Evolutionary conservation across 2,797 vertebrate genomes (phyloP).

Genomic region (Perodicticus potto): DNA sequence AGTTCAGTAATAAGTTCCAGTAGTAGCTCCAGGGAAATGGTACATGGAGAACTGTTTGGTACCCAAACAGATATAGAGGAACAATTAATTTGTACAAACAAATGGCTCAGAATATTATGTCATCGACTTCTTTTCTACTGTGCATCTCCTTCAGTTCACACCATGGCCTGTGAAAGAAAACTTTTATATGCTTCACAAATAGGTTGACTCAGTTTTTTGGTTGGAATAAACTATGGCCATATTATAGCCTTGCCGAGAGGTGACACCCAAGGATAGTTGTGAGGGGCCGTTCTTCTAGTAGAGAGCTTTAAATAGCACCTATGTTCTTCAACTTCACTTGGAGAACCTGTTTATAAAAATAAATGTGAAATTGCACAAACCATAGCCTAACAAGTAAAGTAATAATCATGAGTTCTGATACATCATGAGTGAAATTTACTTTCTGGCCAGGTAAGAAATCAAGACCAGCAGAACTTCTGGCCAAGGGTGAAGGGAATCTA

Average conservation of each 20-base stretch:
- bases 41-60: neutral
- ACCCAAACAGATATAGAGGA: neutral
- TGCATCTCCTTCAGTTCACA: neutral
- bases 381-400: neutral
- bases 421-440: neutral
- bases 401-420: neutral
- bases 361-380: neutral
- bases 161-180: neutral
- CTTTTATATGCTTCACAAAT: neutral
- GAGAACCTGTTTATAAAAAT: neutral
- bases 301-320: neutral
- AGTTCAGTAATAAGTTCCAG: neutral
- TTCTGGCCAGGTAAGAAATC: neutral
- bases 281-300: neutral
- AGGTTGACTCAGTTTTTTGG: neutral
- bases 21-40: neutral
- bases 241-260: neutral
- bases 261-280: neutral
- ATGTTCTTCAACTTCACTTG: neutral
- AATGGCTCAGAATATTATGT: neutral
- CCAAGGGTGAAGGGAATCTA: neutral
- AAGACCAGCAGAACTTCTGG: neutral
- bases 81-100: constrained; percentile 11
- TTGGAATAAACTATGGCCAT: neutral
- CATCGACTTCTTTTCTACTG: neutral